Evolutionary conservation across 2,113 vertebrate species (phyloP), one percentile per base, ranked within the genome.

Genomic region (Mionectes macconnelli): DNA sequence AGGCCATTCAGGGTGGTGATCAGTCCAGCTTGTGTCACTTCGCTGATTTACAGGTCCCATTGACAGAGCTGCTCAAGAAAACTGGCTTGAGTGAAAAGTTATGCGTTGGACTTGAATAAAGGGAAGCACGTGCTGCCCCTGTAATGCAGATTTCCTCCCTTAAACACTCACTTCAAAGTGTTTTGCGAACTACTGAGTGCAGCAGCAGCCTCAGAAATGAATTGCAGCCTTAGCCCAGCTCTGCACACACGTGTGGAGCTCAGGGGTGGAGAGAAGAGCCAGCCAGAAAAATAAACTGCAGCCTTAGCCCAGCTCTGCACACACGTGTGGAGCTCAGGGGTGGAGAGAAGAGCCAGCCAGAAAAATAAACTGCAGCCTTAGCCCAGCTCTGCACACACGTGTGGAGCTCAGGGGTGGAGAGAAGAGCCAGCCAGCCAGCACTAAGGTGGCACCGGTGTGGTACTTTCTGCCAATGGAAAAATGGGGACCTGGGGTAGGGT

Each of bases 141-240:
- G 35, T 84, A 67, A 69, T 81, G 84, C 83, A 74, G 90, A 88
- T 87, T 84, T 84, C 33, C 37, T 69, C 57, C 92, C 69, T 64
- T 68, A 73, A 84, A 23, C 14, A 4, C 23, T 77, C 49, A 50
- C 92, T 81, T 96, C 90, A 84, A 90, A 87, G 90, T 59, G n/a
- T 87, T 81, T 45, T 27, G 78, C 87, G 64, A 92, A 92, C 27
- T 45, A 35, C 68, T 39, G 86, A 83, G 73, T 81, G 62, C 47
- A 63, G 64, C 78, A 67, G 68, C 77, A 63, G 85, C n/a, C n/a
- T n/a, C n/a, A n/a, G n/a, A n/a, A n/a, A n/a, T n/a, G n/a, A n/a
- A n/a, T n/a, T n/a, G n/a, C n/a, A n/a, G n/a, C n/a, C n/a, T n/a
- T n/a, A n/a, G n/a, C n/a, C n/a, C n/a, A n/a, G n/a, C n/a, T n/a